Base-by-base conservation (phyloP, 2,113 vertebrate species). In the Megalops atlanticus region DNA sequence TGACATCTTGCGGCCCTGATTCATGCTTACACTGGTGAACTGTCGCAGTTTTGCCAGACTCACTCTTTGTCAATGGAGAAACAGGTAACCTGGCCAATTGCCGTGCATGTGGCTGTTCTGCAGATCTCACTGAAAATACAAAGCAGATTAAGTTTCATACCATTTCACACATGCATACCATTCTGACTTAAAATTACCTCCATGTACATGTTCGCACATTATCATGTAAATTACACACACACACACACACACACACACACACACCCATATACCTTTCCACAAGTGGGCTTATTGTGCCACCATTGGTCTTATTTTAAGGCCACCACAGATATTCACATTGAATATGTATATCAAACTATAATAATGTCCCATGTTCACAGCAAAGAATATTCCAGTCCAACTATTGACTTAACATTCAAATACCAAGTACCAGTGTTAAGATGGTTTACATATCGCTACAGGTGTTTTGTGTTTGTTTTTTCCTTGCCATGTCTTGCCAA, bases 1-100 rank as follows among this genome's bases (percentile, higher is more conserved):
- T 8, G 41, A 77, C 0, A 81, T 72, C 16, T 27, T 21, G 83
- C 78, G 82, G 31, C 78, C 54, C 77, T 45, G 24, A 10, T 5
- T 54, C 14, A 45, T 70, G 4, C 76, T 58, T 6, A 43, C 35
- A 35, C 79, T 39, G 15, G 7, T 33, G 21, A n/a, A n/a, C n/a
- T n/a, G n/a, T n/a, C n/a, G n/a, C n/a, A n/a, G n/a, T n/a, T n/a
- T n/a, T n/a, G n/a, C n/a, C n/a, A n/a, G 14, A 93, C 95, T 93
- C 84, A 95, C 94, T 95, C 94, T 52, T 95, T 95, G 85, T 94
- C 93, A 5, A 96, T 91, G 75, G 91, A 92, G 83, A 95, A 91
- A 80, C 95, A 96, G 54, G 92, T 95, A 39, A 96, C 95, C 0
- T 89, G 87, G 33, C 90, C 94, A 0, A 93, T 87, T 0, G 95